Evolutionary conservation across 2,113 vertebrate species (phyloP).

Genomic region (Eira barbara): DNA sequence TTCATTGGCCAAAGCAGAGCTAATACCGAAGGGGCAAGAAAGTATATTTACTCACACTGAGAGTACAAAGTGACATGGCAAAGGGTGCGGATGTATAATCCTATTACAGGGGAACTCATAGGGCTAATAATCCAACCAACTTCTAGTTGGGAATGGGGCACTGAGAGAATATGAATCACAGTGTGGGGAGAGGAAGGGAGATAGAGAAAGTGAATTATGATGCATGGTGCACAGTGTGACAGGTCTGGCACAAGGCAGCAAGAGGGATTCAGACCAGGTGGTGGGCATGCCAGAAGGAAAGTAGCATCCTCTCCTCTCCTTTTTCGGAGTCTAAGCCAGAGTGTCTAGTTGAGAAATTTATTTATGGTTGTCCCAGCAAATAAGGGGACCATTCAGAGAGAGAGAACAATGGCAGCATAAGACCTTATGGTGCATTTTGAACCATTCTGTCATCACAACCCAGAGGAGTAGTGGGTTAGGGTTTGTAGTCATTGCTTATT

Average conservation of each 20-base stretch:
- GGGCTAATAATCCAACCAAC: background rate
- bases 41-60: background rate
- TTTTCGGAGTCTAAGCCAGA: background rate
- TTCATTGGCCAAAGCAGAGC: background rate
- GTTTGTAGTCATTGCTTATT: conserved; percentile 24
- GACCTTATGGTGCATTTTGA: background rate
- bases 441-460: background rate
- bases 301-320: background rate
- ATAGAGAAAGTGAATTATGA: background rate
- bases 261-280: background rate
- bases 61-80: background rate
- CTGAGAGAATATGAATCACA: background rate
- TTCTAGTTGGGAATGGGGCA: background rate
- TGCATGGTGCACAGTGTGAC: accelerated
- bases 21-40: background rate
- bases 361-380: background rate
- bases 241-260: background rate
- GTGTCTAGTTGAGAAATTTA: background rate
- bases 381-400: background rate
- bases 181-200: background rate
- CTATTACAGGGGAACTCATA: background rate
- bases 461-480: background rate
- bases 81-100: background rate
- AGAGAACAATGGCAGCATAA: background rate
- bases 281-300: background rate